Percentiles rank a stretch among this genome's conserved stretches.
phyloP scores from a whole-genome alignment of 1,140 invertebrate species.

The Drosophila ficusphila region DNA sequence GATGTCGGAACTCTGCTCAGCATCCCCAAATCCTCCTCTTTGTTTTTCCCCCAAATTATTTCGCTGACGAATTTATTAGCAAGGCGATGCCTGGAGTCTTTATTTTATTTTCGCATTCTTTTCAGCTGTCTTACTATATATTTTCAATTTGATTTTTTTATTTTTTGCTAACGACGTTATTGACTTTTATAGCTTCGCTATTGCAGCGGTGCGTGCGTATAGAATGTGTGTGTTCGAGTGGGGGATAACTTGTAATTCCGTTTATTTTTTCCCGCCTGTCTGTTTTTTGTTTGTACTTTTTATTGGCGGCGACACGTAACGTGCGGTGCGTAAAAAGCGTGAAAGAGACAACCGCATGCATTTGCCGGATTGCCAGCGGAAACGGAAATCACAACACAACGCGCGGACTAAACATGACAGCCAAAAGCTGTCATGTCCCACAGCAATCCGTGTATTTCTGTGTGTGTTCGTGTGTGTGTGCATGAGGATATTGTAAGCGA shows the following conservation, averaged over 20 bases:
- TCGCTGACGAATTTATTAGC: slow-evolving; percentile 56
- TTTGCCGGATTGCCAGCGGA: slow-evolving; percentile 52
- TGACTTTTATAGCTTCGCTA: slow-evolving; percentile 38
- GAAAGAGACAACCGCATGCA: slow-evolving; percentile 54
- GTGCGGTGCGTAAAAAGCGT: slow-evolving; percentile 61
- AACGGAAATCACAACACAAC: slow-evolving; percentile 64
- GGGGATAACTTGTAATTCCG: slow-evolving; percentile 47
- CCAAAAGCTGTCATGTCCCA: slow-evolving; percentile 60
- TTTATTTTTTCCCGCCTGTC: slow-evolving; percentile 31
- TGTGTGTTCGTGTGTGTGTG: slow-evolving; percentile 4
- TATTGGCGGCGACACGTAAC: slow-evolving; percentile 45
- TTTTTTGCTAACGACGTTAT: slow-evolving; percentile 54
- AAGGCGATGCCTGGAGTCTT: slow-evolving; percentile 28
- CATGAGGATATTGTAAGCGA: slow-evolving; percentile 52
- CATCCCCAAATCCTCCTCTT: slow-evolving; percentile 2
- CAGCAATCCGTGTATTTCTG: slow-evolving; percentile 15
- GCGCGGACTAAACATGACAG: slow-evolving; percentile 60
- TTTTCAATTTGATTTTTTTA: slow-evolving; percentile 50
- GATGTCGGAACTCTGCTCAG: slow-evolving; percentile 1
- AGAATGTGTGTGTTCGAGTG: slow-evolving; percentile 1
- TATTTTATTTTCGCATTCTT: slow-evolving; percentile 35
- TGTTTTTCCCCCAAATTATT: slow-evolving; percentile 38
- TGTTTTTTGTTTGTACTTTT: slow-evolving; percentile 50
- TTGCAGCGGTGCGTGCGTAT: slow-evolving; percentile 3
- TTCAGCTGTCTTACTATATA: slow-evolving; percentile 45